Base-by-base conservation (phyloP, 2,797 vertebrate species). In the Schizopygopsis malacanthus region DNA sequence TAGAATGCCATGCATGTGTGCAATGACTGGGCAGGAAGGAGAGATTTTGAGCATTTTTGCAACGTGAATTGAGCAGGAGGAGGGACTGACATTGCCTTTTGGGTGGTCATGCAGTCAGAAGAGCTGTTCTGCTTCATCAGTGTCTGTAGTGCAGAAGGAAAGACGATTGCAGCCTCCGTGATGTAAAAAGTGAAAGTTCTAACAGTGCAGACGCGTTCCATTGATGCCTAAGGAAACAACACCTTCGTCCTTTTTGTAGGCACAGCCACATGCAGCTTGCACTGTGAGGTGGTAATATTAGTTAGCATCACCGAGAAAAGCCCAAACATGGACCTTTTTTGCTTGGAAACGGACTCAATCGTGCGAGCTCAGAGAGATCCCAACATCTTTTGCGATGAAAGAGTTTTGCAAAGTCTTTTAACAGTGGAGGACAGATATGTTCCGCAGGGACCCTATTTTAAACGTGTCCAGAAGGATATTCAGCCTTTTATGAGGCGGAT, bases 401-500 rank as follows among this genome's bases (percentile, higher is more conserved):
- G 97, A 91, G 97, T 98, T 77, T 90, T 99, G 94, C 96, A 96
- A 91, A 97, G 96, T 90, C 92, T 99, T 93, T 92, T 99, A 89
- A 97, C 94, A 56, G 92, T 97, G 76, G 98, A 99, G 92, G 97
- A 99, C 90, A 94, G 95, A 86, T 99, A 97, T 93, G 94, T 98
- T 78, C 97, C 97, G 16, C 97, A 95, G 4, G 96, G 96, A 90
- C 97, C 97, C 45, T 98, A 98, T 91, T 99, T 98, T 94, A 96
- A 97, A 88, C 95, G 96, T 91, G 95, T 98, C 81, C 98, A 99
- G 95, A 96, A 96, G 93, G 98, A 99, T 90, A 97, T 99, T 90
- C 95, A 97, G 90, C 98, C 97, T 78, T 96, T 96, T 92, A 99
- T 99, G 97, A 95, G 98, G 92, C 95, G 96, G 93, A 96, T 97